Evolutionary conservation across 2,113 vertebrate species (phyloP), one percentile per base, ranked within the genome.

Genomic region (Sebastes fasciatus): DNA sequence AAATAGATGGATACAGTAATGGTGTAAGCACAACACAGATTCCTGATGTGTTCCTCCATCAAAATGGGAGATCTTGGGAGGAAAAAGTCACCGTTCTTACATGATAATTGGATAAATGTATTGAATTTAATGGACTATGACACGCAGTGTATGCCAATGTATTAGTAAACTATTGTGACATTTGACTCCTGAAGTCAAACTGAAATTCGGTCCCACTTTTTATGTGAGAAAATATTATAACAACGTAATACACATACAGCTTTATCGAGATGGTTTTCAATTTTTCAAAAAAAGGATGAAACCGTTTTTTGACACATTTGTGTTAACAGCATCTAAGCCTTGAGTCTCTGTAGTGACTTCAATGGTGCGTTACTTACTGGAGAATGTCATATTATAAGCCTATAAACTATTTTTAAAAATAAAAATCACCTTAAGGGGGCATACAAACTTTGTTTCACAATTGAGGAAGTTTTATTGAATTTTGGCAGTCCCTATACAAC

Each of bases 1-100:
- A 69, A 80, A 89, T 77, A 80, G 73, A 70, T 82, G 79, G 76
- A 83, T 77, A 52, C 51, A 57, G 54, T 80, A 74, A 72, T 66
- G 52, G 26, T 66, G 49, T n/a, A 64, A 48, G 23, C 43, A 66
- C 5, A 57, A 58, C 75, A 70, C 49, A 16, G 54, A 74, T 77
- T 80, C 63, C 57, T 77, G n/a, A 86, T 80, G 21, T 69, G 42
- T 75, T 80, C 46, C 54, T 69, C 23, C 6, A 60, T 57, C 42
- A 72, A 54, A 72, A 58, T 52, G 34, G 23, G 61, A 46, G 13
- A 68, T 34, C 55, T 73, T 64, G 60, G 14, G 12, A 5, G 46
- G 10, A 26, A 49, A 34, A 75, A 3, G 17, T 64, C 21, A 34
- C 11, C 43, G 34, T 54, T 65, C 17, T 46, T 46, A 70, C n/a